Conservation (phyloP, 2,888 invertebrate species). For the Plagodis dolabraria region DNA sequence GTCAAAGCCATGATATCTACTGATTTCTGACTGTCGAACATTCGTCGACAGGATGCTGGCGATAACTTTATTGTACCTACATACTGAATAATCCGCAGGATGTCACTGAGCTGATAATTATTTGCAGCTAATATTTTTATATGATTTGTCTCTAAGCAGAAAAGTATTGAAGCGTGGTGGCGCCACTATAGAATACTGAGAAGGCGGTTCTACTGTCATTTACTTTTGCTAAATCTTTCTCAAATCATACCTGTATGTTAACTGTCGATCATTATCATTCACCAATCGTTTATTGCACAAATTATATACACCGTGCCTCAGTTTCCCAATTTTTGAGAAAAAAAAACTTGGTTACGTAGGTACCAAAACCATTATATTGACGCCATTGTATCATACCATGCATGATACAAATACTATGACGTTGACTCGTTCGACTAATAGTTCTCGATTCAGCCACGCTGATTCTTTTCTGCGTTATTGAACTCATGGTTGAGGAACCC, state of each 20-base stretch:
- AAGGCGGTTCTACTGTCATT: too few relatives aligned
- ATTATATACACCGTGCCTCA: too few relatives aligned
- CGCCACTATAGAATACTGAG: too few relatives aligned
- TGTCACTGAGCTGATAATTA: constrained; percentile 54
- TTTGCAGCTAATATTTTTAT: constrained; percentile 34
- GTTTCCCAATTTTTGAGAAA: too few relatives aligned
- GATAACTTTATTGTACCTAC: constrained; percentile 27
- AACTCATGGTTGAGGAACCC: constrained; percentile 16
- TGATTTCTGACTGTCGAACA: constrained; percentile 39
- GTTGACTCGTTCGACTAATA: neutral
- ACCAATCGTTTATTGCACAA: too few relatives aligned
- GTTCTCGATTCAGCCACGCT: neutral
- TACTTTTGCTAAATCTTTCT: too few relatives aligned
- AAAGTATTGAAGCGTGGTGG: neutral
- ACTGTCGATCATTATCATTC: too few relatives aligned
- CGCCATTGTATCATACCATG: too few relatives aligned
- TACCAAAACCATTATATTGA: too few relatives aligned
- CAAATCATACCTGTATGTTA: too few relatives aligned
- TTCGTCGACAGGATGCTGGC: constrained; percentile 44
- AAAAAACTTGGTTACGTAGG: too few relatives aligned
- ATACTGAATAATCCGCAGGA: constrained; percentile 66
- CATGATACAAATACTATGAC: too few relatives aligned
- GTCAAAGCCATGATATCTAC: constrained; percentile 6
- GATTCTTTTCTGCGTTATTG: constrained; percentile 29
- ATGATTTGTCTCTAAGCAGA: constrained; percentile 21